phyloP scores from a whole-genome alignment of 2,113 vertebrate species.

The Crypturellus undulatus region DNA sequence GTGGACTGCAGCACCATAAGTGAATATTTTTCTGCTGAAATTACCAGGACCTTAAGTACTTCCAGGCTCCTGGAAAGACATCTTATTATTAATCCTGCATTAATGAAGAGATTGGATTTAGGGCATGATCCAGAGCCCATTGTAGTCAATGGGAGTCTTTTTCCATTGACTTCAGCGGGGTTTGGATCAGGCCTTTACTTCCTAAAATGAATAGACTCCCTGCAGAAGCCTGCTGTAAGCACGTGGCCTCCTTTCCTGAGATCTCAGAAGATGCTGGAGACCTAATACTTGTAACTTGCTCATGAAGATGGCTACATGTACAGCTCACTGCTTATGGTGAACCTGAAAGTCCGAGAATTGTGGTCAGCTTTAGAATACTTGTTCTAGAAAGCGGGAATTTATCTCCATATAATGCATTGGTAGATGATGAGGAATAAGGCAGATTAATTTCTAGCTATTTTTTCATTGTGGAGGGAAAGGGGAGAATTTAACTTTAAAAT shows the following conservation, averaged over 20 bases:
- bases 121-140: slow-evolving; percentile 69
- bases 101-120: slow-evolving; percentile 44
- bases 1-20: background rate
- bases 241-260: background rate
- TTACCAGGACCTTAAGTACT: background rate
- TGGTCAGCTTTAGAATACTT: background rate
- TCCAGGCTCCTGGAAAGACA: background rate
- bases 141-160: slow-evolving; percentile 71
- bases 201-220: slow-evolving; percentile 37
- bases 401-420: background rate
- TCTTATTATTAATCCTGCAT: background rate
- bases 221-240: slow-evolving; percentile 4
- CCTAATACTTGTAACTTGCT: background rate
- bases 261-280: slow-evolving; percentile 30
- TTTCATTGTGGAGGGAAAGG: background rate
- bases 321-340: background rate
- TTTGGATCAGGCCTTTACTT: slow-evolving; percentile 70
- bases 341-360: background rate
- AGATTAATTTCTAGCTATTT: background rate
- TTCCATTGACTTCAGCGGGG: slow-evolving; percentile 68
- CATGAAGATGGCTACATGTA: background rate
- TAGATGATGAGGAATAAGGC: background rate
- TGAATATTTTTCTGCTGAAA: background rate
- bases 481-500: background rate
- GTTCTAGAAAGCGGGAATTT: background rate